Conservation (phyloP, 2,113 vertebrate species). For the Sisor rabdophorus region DNA sequence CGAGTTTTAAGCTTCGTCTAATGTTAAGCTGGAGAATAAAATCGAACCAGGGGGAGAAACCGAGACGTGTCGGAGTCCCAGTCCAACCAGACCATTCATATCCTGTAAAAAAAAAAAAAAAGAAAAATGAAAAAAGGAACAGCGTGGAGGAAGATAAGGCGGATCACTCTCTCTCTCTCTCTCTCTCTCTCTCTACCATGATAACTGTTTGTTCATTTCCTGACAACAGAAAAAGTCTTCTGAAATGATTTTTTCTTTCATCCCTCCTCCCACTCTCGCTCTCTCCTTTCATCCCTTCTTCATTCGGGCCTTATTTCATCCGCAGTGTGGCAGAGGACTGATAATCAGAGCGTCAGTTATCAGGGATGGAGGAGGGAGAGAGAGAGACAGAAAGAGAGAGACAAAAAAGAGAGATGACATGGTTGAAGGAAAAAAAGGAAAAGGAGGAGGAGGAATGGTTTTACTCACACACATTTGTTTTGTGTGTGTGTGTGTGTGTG, state of each 20-base stretch:
- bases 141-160: constrained; percentile 84
- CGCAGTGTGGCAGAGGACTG: constrained; percentile 75
- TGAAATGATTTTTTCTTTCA: constrained; percentile 78
- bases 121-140: constrained; percentile 77
- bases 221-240: constrained; percentile 89
- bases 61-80: not conserved
- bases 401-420: constrained; percentile 20
- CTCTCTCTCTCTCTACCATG: constrained; percentile 82
- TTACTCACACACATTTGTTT: constrained; percentile 66
- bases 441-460: constrained; percentile 74
- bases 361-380: constrained; percentile 59
- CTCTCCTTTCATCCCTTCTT: constrained; percentile 29
- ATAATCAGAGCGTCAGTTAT: constrained; percentile 94
- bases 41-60: not conserved
- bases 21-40: constrained; percentile 26
- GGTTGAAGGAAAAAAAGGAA: constrained; percentile 27
- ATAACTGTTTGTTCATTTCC: constrained; percentile 99
- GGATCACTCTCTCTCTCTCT: constrained; percentile 84
- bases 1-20: constrained; percentile 70
- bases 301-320: constrained; percentile 78
- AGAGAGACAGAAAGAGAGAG: constrained; percentile 54
- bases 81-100: constrained; percentile 79
- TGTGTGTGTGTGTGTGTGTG: constrained; percentile 68
- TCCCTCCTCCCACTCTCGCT: constrained; percentile 15
- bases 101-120: constrained; percentile 83